Conservation (phyloP, 2,888 invertebrate species). For the Dorcus hopei region DNA sequence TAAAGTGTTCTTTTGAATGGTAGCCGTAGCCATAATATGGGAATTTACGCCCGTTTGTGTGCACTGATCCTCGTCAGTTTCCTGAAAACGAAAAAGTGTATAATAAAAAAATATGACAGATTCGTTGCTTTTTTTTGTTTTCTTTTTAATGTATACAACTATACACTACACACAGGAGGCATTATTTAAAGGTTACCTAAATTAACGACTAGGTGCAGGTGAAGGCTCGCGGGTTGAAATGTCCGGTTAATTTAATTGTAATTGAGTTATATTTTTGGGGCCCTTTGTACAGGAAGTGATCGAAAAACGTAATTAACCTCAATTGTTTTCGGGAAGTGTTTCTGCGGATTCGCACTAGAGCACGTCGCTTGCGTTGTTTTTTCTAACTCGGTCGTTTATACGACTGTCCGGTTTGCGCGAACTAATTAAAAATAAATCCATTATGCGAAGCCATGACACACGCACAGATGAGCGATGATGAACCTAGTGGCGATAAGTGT, state of each 20-base stretch:
- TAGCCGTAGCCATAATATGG: slow-evolving; percentile 68
- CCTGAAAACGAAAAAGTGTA: background rate
- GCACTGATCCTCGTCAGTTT: background rate
- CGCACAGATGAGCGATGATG: slow-evolving; percentile 26
- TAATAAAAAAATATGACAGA: no score
- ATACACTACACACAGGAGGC: no score
- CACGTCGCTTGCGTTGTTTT: slow-evolving; percentile 10
- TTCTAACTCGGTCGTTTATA: slow-evolving; percentile 3
- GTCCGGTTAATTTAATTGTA: no score
- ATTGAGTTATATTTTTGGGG: background rate
- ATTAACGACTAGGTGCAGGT: no score
- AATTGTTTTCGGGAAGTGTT: slow-evolving; percentile 6
- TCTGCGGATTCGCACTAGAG: background rate
- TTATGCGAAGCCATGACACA: slow-evolving; percentile 45
- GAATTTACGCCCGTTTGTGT: background rate
- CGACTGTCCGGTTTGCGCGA: slow-evolving; percentile 16
- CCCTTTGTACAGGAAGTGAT: slow-evolving; percentile 24
- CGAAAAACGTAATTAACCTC: slow-evolving; percentile 25
- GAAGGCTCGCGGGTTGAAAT: no score
- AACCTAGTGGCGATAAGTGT: slow-evolving; percentile 27
- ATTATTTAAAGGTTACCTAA: no score
- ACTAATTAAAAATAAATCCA: slow-evolving; percentile 36
- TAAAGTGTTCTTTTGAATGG: slow-evolving; percentile 77
- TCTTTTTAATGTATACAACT: no score
- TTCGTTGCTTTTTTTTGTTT: no score